Evolutionary conservation across 2,797 vertebrate genomes (phyloP).

Genomic region (Lophius americanus): DNA sequence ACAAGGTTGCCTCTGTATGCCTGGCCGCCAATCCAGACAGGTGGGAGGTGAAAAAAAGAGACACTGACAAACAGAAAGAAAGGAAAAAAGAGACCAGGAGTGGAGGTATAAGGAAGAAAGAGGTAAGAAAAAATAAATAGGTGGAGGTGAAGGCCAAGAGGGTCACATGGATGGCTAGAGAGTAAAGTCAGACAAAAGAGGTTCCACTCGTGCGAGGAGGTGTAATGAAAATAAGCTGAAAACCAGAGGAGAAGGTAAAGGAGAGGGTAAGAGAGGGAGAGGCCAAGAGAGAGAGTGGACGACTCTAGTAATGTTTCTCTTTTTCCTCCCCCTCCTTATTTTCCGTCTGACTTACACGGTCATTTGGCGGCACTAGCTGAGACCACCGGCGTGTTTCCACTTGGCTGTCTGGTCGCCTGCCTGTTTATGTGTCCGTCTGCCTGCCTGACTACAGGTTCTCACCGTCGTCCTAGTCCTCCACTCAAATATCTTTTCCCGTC

Average conservation of each 20-base stretch:
- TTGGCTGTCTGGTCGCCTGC: slow-evolving; percentile 56
- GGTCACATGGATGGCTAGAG: slow-evolving; percentile 9
- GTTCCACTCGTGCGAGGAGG: slow-evolving; percentile 6
- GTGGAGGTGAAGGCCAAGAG: slow-evolving; percentile 2
- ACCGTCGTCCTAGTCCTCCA: slow-evolving; percentile 26
- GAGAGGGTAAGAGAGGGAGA: slow-evolving; percentile 45
- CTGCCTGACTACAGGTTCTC: slow-evolving; percentile 49
- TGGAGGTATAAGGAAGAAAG: slow-evolving; percentile 12
- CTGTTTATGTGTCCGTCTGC: slow-evolving; percentile 47
- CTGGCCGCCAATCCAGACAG: slow-evolving; percentile 51
- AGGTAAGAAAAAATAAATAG: neutral
- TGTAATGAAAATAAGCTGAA: slow-evolving; percentile 14
- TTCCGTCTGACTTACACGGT: slow-evolving; percentile 76
- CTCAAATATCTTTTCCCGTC: slow-evolving; percentile 46
- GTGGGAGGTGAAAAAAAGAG: slow-evolving; percentile 47
- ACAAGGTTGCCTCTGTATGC: slow-evolving; percentile 48
- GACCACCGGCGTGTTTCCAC: slow-evolving; percentile 76
- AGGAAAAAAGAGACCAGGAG: neutral
- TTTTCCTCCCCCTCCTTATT: slow-evolving; percentile 67
- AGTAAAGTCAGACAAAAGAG: slow-evolving; percentile 7
- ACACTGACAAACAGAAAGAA: neutral
- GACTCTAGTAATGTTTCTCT: slow-evolving; percentile 61
- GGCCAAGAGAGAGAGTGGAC: slow-evolving; percentile 43
- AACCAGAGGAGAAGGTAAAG: slow-evolving; percentile 24
- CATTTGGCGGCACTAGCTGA: slow-evolving; percentile 64